Evolutionary conservation across 2,797 vertebrate species (phyloP), one percentile per base, ranked within the genome.

Genomic region (Hyperoplus lanceolatus): DNA sequence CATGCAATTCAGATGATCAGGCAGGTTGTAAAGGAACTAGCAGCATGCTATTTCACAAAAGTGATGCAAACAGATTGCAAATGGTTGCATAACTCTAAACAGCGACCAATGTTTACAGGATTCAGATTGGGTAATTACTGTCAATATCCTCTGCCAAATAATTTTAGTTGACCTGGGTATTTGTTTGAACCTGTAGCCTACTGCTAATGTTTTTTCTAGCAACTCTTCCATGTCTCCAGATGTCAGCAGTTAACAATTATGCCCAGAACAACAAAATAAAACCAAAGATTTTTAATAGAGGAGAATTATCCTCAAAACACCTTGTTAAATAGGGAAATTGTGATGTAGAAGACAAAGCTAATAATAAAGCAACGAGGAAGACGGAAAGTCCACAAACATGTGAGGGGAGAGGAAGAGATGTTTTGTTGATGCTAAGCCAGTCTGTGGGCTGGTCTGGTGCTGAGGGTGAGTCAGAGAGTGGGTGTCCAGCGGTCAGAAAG

Each of bases 401-500:
- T 12, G 58, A 64, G 45, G 72, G 54, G 64, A 66, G 82, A 81
- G 57, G 61, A 5, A 70, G 76, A 71, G 80, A 70, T 69, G 3
- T 29, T 29, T 11, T 68, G 79, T 70, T 77, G 82, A 89, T 59
- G 86, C 58, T 45, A 14, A 73, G 82, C 67, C 70, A 71, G 82
- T 83, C 86, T 72, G 87, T 87, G 83, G 87, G 83, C 61, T 21
- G 81, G 83, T 88, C 89, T 87, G 88, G 87, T 81, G 85, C 86
- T 80, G 53, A 72, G 84, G 89, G 77, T 86, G 87, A 90, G 87
- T 89, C 83, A 92, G 51, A 57, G 77, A 87, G 90, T 91, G 90
- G 91, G 92, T 77, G 88, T 87, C 75, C 89, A 79, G 85, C 41
- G 73, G 89, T 89, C 89, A 80, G 74, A 63, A 7, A 70, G 61